phyloP scores from a whole-genome alignment of 2,797 vertebrate species.

The Fistularia tabacaria region DNA sequence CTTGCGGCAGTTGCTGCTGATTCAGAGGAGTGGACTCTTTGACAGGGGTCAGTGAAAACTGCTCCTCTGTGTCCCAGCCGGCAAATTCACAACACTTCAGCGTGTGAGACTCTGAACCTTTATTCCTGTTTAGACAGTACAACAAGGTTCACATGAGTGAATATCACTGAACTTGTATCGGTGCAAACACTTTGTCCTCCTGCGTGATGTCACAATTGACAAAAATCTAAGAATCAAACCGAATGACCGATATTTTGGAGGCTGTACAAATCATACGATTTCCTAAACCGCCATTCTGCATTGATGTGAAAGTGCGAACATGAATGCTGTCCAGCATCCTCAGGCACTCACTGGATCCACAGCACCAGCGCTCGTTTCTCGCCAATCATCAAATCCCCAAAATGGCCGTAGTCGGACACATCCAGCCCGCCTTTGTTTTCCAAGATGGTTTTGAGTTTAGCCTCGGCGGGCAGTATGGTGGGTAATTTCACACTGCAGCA shows the following conservation, averaged over 20 bases:
- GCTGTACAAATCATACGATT: not conserved
- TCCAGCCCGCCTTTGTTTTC: constrained; percentile 82
- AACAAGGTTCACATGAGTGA: not conserved
- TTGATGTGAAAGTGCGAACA: not conserved
- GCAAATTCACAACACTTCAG: constrained; percentile 84
- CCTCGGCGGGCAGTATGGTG: constrained; percentile 17
- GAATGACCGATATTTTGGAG: not conserved
- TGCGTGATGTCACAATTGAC: no score
- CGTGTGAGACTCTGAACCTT: constrained; percentile 72
- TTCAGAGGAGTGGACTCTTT: constrained; percentile 8
- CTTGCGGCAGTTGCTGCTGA: constrained; percentile 5
- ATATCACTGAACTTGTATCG: not conserved
- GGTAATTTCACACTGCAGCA: constrained; percentile 30
- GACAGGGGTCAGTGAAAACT: constrained; percentile 74
- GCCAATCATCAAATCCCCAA: constrained; percentile 81
- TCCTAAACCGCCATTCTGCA: not conserved
- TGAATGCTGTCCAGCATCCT: no score
- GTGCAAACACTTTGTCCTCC: no score
- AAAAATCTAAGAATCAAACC: no score
- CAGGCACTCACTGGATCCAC: constrained; percentile 85
- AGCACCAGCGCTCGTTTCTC: constrained; percentile 71
- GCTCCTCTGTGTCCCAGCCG: constrained; percentile 86
- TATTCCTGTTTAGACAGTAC: constrained; percentile 79
- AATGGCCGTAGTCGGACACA: constrained; percentile 77
- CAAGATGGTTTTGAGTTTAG: constrained; percentile 61